A percentile compares a stretch with the other conserved stretches of the same genome.
Evolutionary conservation across 2,113 vertebrate species (phyloP).

Genomic region (Crotalus viridis): DNA sequence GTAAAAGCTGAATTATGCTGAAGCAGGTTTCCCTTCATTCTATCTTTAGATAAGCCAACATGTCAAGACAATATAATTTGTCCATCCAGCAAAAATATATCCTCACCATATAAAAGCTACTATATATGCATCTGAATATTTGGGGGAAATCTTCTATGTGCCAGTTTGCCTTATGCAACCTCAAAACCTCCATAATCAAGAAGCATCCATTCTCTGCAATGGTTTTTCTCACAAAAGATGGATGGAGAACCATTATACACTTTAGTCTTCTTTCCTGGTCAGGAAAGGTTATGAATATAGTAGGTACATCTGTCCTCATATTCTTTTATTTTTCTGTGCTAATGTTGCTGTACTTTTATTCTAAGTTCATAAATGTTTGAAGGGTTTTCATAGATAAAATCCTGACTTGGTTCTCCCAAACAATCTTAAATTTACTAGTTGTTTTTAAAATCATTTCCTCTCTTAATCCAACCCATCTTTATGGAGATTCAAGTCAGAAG

Average conservation of each 20-base stretch:
- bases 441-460: neutral
- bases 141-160: neutral
- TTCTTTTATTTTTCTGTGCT: neutral
- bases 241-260: neutral
- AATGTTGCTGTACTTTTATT: neutral
- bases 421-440: neutral
- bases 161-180: neutral
- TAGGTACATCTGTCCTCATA: neutral
- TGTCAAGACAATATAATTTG: neutral
- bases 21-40: neutral
- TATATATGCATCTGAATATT: neutral
- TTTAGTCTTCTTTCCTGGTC: neutral
- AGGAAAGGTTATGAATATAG: neutral
- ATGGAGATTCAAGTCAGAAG: neutral
- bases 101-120: neutral
- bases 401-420: neutral
- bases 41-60: accelerated
- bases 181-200: neutral
- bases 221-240: neutral
- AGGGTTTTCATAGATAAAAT: neutral
- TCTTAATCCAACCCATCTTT: neutral
- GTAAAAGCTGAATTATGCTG: conserved; percentile 6
- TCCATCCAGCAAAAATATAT: neutral
- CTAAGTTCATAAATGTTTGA: neutral
- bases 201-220: neutral